Percentiles rank a stretch among this genome's conserved stretches.
phyloP scores from a whole-genome alignment of 2,797 vertebrate species.

The Kryptolebias ocellatus region DNA sequence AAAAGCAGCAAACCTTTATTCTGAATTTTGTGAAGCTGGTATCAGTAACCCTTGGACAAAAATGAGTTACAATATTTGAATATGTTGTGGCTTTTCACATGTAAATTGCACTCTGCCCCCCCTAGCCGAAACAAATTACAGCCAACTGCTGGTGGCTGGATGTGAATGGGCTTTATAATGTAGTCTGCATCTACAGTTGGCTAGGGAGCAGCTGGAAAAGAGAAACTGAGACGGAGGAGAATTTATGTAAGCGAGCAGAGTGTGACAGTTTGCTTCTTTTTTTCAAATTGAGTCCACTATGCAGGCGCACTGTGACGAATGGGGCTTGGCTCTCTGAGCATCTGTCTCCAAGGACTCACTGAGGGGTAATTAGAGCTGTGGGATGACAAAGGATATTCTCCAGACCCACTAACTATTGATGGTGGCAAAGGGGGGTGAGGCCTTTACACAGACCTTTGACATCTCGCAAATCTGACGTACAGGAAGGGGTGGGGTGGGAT shows the following conservation, averaged over 20 bases:
- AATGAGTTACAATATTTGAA: slow-evolving; percentile 74
- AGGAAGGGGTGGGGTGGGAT: slow-evolving; percentile 22
- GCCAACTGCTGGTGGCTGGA: slow-evolving; percentile 79
- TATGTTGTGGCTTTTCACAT: slow-evolving; percentile 74
- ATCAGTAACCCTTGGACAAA: slow-evolving; percentile 72
- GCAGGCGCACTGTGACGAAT: slow-evolving; percentile 79
- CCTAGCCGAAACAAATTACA: slow-evolving; percentile 80
- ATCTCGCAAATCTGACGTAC: slow-evolving; percentile 47
- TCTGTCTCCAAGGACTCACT: slow-evolving; percentile 75
- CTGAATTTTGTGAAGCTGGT: slow-evolving; percentile 59
- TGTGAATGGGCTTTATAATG: slow-evolving; percentile 79
- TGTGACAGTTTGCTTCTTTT: slow-evolving; percentile 76
- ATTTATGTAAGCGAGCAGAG: slow-evolving; percentile 79
- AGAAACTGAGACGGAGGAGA: slow-evolving; percentile 71
- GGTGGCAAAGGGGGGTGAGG: slow-evolving; percentile 52
- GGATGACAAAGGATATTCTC: slow-evolving; percentile 68
- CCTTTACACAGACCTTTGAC: slow-evolving; percentile 67
- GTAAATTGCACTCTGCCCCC: slow-evolving; percentile 77
- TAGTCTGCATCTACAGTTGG: slow-evolving; percentile 80
- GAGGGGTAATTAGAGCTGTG: slow-evolving; percentile 74
- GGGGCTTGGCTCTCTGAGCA: slow-evolving; percentile 76
- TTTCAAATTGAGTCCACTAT: slow-evolving; percentile 65
- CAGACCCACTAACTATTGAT: slow-evolving; percentile 56
- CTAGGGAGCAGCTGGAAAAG: slow-evolving; percentile 74
- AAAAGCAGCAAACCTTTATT: slow-evolving; percentile 57